Base-by-base conservation (phyloP, 2,113 vertebrate genomes). In the Ibidorhyncha struthersii region DNA sequence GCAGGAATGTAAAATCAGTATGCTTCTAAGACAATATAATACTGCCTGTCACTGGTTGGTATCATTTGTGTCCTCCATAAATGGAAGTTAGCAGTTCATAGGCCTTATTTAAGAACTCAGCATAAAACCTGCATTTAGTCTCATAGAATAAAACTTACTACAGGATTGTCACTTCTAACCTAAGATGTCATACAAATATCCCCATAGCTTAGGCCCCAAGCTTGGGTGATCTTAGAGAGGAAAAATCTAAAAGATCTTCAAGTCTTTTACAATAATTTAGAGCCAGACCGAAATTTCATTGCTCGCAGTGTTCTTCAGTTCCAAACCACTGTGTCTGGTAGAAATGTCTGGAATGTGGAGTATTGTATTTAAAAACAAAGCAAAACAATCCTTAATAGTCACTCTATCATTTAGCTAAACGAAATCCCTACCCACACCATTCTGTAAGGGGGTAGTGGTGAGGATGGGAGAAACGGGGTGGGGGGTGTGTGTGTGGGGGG, bases 281-380 rank as follows among this genome's bases (percentile, higher is more conserved):
- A 86, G 27, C 16, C 53, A 95, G 74, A 88, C 32, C 38, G 1
- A 6, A 87, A 91, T 85, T 82, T 96, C 53, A 85, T 80, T 0
- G 0, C 36, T 93, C 45, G 26, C 38, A 50, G 16, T 50, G 19
- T 65, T 93, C n/a, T 78, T 89, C 26, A 50, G 41, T 82, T 94
- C 92, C n/a, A 93, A 95, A 82, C 56, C 7, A 1, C 84, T 76
- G 9, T 74, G 72, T 85, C 62, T 89, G 38, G 30, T 72, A 77
- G 78, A 93, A 94, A 95, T 91, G 50, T 69, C 70, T 80, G 86
- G 93, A 96, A 96, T 96, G 87, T 90, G 41, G 66, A 65, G 32
- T 79, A 91, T 62, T 95, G 70, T 94, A 76, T 91, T 96, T 94
- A 77, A 95, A 96, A 91, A 78, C 61, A 89, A 93, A 96, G 56